Evolutionary conservation across 2,888 invertebrate genomes (phyloP).

Genomic region (Abscondita cerata): DNA sequence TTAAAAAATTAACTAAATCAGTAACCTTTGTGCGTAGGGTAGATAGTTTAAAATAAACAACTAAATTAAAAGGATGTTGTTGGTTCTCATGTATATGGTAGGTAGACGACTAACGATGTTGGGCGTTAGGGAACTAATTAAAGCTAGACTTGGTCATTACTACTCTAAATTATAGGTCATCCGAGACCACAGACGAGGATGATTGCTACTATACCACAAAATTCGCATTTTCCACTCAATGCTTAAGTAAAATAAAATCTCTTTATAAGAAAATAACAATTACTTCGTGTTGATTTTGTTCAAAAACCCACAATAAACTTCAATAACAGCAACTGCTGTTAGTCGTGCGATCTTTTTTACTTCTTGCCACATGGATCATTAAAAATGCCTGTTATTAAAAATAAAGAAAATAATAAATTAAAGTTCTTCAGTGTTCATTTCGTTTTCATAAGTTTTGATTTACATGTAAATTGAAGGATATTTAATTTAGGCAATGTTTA

Average conservation of each 20-base stretch:
- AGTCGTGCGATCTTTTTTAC: no score
- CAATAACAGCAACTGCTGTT: no score
- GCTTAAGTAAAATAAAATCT: constrained; percentile 16
- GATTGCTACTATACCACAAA: constrained; percentile 29
- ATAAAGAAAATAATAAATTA: no score
- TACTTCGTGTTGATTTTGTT: background rate
- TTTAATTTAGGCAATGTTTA: no score
- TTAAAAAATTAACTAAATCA: constrained; percentile 8
- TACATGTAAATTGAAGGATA: no score
- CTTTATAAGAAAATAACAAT: constrained; percentile 10
- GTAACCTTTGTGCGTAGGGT: background rate
- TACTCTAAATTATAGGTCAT: constrained; percentile 31
- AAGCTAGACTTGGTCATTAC: constrained; percentile 32
- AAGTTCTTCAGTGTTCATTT: no score
- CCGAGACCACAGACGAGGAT: constrained; percentile 34
- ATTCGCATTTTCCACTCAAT: constrained; percentile 30
- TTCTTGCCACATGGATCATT: no score
- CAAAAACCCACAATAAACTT: background rate
- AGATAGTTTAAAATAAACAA: constrained; percentile 32
- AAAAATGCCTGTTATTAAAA: no score
- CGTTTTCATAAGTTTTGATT: no score
- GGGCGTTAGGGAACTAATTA: constrained; percentile 37
- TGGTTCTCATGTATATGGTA: constrained; percentile 14
- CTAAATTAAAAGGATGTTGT: constrained; percentile 34
- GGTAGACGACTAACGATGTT: constrained; percentile 33